Base-by-base conservation (phyloP, 2,797 vertebrate species). In the Anomalospiza imberbis region DNA sequence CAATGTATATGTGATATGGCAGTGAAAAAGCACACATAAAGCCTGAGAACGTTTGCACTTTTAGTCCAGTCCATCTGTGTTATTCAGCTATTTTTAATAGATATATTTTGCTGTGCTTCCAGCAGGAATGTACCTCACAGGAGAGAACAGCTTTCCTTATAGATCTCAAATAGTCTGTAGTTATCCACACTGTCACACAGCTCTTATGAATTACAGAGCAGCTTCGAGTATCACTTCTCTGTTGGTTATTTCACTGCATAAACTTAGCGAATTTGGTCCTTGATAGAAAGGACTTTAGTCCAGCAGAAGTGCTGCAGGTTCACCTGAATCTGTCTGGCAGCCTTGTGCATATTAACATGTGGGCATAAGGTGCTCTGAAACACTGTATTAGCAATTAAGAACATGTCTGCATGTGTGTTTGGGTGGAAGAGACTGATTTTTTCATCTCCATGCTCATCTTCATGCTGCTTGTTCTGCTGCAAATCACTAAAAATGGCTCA, bases 251-350 rank as follows among this genome's bases (percentile, higher is more conserved):
- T 89, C 75, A 80, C 45, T 4, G 6, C 78, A 50, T 57, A 74
- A 91, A 74, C 67, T 79, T 85, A 44, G 42, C 31, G 89, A 70
- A 84, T 89, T 66, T 90, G 63, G 75, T 67, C 36, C n/a, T 48
- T 85, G 22, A 57, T 32, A 76, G 67, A 66, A 42, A 6, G 88
- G 66, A 5, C 36, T 45, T 72, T 26, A 60, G 70, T 88, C 55
- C 85, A 70, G 53, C 29, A 58, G 47, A 77, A 83, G 31, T 66
- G 71, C 74, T 87, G 40, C 60, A 81, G 44, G 47, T 90, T 85
- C 66, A 74, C 42, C 79, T 93, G 82, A 73, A 73, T 58, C 84
- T 85, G 72, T 47, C 92, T 92, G 79, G 44, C 76, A 92, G 85
- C 89, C 66, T 93, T 44, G 44, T 65, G 44, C 40, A 31, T 88